These are phyloP conservation scores for Helogale parvula DNA, from an alignment of 2,113 vertebrate species.

Conservation along the genomic window DNA sequence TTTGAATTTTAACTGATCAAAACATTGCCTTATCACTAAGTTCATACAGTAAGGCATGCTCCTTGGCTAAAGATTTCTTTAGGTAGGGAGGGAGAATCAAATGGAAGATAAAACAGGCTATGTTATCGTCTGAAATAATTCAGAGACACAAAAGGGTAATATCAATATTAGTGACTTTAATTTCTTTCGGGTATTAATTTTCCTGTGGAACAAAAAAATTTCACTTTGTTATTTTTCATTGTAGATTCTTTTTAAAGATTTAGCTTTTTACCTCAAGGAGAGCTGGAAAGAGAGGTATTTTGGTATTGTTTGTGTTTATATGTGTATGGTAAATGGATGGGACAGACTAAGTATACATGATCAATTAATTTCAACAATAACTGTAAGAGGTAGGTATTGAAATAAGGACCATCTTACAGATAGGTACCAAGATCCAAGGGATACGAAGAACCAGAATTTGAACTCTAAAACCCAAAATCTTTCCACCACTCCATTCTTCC, in stretches of 20 bases:
- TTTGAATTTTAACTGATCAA: constrained; percentile 29
- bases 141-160: constrained; percentile 6
- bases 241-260: constrained; percentile 4
- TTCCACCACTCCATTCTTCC: not conserved
- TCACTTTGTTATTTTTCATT: constrained; percentile 23
- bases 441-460: not conserved
- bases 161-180: not conserved
- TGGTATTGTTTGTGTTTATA: not conserved
- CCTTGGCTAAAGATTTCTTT: constrained; percentile 24
- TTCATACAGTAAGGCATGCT: not conserved
- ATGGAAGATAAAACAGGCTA: not conserved
- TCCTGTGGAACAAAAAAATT: constrained; percentile 45
- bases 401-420: not conserved
- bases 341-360: not conserved
- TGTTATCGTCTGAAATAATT: constrained; percentile 25
- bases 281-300: not conserved
- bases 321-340: not conserved
- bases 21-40: not conserved
- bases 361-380: not conserved
- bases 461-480: constrained; percentile 3
- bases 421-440: not conserved
- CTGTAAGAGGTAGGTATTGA: not conserved
- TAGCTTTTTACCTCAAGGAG: not conserved
- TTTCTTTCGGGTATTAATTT: constrained; percentile 19
- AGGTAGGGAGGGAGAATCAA: not conserved